Evolutionary conservation across 2,797 vertebrate genomes (phyloP).

Genomic region (Enteromius anoplus): DNA sequence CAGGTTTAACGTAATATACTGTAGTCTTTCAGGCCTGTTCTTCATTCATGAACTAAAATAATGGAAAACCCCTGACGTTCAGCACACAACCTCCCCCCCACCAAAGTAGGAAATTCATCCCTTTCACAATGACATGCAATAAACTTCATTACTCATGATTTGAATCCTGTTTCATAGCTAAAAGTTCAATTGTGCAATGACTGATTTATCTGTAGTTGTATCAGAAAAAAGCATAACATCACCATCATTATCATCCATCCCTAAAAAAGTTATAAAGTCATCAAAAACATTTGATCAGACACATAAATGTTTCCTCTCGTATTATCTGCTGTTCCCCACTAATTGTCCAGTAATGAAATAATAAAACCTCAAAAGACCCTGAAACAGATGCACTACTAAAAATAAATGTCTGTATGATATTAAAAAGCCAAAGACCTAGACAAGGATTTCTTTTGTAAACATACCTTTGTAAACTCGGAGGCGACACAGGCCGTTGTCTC

Average conservation of each 20-base stretch:
- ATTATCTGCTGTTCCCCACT: not conserved
- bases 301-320: not conserved
- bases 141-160: not conserved
- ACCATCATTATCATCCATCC: not conserved
- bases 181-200: not conserved
- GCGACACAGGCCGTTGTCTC: not conserved
- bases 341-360: not conserved
- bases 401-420: not conserved
- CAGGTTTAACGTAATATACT: not conserved
- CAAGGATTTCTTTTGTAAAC: not conserved
- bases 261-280: not conserved
- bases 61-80: slow-evolving; percentile 24
- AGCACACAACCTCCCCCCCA: not conserved
- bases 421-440: not conserved
- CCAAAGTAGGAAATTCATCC: not conserved
- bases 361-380: not conserved
- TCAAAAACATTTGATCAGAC: not conserved
- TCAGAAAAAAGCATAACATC: not conserved
- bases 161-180: not conserved
- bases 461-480: not conserved
- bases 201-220: not conserved
- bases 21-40: not conserved
- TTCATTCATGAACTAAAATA: slow-evolving; percentile 1
- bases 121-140: slow-evolving; percentile 42
- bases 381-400: not conserved